Evolutionary conservation across 2,888 invertebrate genomes (phyloP), one percentile per base, ranked within the genome.

Genomic region (Torymus tubicola): DNA sequence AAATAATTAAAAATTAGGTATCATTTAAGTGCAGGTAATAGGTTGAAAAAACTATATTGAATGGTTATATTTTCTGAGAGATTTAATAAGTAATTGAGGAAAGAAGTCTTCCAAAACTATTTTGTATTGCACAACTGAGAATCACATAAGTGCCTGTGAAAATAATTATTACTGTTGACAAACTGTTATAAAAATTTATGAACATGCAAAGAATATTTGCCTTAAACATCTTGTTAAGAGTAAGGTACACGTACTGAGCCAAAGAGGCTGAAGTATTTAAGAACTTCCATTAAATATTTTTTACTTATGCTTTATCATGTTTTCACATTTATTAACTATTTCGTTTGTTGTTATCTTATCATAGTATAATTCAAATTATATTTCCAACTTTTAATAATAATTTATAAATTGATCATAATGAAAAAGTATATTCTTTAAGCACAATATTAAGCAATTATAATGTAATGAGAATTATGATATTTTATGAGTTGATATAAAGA

Each of bases 51-150:
- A 81, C 69, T 81, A 74, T 82, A 78, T 81, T 50, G 5, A 57
- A 70, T 55, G 72, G 78, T 80, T 80, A 82, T 80, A 80, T 82
- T 82, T 82, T 80, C 73, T 71, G 74, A 82, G 69, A 80, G 52
- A 78, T 78, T 81, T 82, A 78, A 79, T 69, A 73, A 69, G 67
- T 74, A 50, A 75, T 75, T 50, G 63, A 78, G 52, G 63, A 78
- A 61, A 67, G 21, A 76, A 80, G 84, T 84, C 84, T 84, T 84
- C 84, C 84, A 83, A 81, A 83, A 73, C 68, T 77, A 78, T 81
- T 80, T 82, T 82, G 55, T 77, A 82, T 80, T 82, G 78, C 82
- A 82, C 76, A 84, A 79, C 53, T 73, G 71, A 64, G 73, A 69
- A 74, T 82, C 80, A 81, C 78, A 72, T 58, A 82, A 82, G 83